These are phyloP conservation scores for Pegea sp. DNA, from an alignment of 23 tunicate genomes.

Conservation along the genomic window DNA sequence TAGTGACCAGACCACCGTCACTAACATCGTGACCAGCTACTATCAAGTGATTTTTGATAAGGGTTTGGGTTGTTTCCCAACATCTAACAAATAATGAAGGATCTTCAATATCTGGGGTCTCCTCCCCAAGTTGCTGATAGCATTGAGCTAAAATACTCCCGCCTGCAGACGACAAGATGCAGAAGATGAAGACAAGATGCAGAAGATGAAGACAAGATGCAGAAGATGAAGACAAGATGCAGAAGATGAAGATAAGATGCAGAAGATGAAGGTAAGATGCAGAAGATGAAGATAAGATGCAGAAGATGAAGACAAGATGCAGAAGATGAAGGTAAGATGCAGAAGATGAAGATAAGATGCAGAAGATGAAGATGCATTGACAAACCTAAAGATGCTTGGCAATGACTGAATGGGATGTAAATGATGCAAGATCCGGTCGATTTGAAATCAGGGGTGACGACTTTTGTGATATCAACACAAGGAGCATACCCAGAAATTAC, in stretches of 20 bases:
- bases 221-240: background rate
- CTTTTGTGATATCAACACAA: constrained; percentile 29
- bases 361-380: no score
- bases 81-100: constrained; percentile 23
- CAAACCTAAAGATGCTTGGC: no score
- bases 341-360: no score
- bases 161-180: constrained; percentile 11
- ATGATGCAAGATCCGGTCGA: constrained; percentile 11
- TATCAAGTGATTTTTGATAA: constrained; percentile 8
- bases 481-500: constrained; percentile 78
- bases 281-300: no score
- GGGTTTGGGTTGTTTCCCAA: constrained; percentile 34
- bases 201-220: background rate
- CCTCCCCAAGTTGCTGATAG: constrained; percentile 24
- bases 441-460: constrained; percentile 60
- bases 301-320: no score
- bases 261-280: no score
- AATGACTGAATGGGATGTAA: constrained; percentile 63
- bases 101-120: constrained; percentile 43
- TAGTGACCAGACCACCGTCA: constrained; percentile 69
- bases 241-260: no score
- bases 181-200: background rate
- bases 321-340: no score
- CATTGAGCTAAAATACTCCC: constrained; percentile 66
- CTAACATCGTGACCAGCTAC: constrained; percentile 70